Conservation (phyloP, 37 sponge, comb jelly and placozoan genomes). For the Haliclona indistincta region DNA sequence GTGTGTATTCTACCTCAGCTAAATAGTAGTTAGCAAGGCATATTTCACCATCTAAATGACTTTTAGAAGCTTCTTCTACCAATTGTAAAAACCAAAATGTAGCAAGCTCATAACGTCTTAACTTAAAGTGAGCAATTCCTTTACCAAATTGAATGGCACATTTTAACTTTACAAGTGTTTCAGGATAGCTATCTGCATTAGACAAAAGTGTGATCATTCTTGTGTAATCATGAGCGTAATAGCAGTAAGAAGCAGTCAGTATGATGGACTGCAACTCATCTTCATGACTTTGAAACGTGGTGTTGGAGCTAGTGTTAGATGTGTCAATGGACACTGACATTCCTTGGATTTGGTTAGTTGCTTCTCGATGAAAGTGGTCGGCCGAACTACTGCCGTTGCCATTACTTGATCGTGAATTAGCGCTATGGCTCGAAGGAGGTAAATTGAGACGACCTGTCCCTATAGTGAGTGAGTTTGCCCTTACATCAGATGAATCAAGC, state of each 20-base stretch:
- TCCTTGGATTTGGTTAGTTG: not conserved
- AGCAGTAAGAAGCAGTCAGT: constrained; percentile 20
- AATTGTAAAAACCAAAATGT: constrained; percentile 6
- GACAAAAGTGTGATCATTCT: constrained; percentile 24
- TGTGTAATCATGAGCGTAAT: constrained; percentile 51
- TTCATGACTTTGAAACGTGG: not conserved
- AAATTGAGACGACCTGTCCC: too few species aligned
- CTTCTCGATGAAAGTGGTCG: too few species aligned
- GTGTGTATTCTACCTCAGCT: constrained; percentile 34
- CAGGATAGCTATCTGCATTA: not conserved
- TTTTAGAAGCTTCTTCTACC: not conserved
- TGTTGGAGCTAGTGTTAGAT: not conserved
- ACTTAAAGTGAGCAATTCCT: constrained; percentile 56
- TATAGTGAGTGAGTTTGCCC: too few species aligned
- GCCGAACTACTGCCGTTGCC: too few species aligned
- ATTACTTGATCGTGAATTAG: too few species aligned
- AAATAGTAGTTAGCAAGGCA: constrained; percentile 46
- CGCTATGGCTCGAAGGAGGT: too few species aligned
- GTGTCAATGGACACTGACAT: not conserved
- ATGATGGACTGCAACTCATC: not conserved
- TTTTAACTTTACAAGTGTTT: not conserved
- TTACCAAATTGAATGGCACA: constrained; percentile 35
- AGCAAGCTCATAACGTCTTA: constrained; percentile 11
- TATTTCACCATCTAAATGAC: not conserved
- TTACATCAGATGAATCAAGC: too few species aligned